These are phyloP conservation scores for Cathartes aura DNA, from an alignment of 2,113 vertebrate species.

Conservation along the genomic window DNA sequence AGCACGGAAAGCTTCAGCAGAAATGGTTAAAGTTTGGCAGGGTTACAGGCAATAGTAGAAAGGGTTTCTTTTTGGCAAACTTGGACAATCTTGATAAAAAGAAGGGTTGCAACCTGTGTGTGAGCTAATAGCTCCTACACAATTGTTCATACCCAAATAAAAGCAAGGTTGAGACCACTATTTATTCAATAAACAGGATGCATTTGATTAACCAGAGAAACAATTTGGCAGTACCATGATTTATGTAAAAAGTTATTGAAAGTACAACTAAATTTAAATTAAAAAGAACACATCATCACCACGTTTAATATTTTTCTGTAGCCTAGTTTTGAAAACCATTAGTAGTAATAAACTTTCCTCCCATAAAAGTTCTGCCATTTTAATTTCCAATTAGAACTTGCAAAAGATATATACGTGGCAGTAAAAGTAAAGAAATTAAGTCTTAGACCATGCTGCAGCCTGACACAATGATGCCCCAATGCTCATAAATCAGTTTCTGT, in stretches of 20 bases:
- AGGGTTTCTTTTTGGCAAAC: conserved; percentile 5
- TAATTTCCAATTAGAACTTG: conserved; percentile 68
- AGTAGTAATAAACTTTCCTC: conserved; percentile 66
- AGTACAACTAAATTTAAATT: conserved; percentile 26
- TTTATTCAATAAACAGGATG: conserved; percentile 53
- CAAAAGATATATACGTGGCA: conserved; percentile 57
- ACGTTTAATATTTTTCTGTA: conserved; percentile 42
- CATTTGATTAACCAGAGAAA: conserved; percentile 48
- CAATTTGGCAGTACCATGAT: not conserved
- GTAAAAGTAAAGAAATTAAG: conserved; percentile 56
- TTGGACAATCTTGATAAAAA: conserved; percentile 7
- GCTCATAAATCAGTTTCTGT: conserved; percentile 56
- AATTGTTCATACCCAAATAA: not conserved
- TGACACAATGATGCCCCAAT: conserved; percentile 41
- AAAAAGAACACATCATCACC: conserved; percentile 53
- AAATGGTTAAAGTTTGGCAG: not conserved
- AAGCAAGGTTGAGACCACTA: conserved; percentile 9
- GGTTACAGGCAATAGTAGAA: not conserved
- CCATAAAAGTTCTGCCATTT: conserved; percentile 59
- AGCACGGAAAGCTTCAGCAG: not conserved
- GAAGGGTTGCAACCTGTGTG: not conserved
- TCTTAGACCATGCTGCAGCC: conserved; percentile 14
- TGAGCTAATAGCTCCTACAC: conserved; percentile 7
- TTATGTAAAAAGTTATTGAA: conserved; percentile 22
- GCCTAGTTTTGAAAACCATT: conserved; percentile 68